phyloP scores from a whole-genome alignment of 2,797 vertebrate species.

The Ctenopoma multispine region DNA sequence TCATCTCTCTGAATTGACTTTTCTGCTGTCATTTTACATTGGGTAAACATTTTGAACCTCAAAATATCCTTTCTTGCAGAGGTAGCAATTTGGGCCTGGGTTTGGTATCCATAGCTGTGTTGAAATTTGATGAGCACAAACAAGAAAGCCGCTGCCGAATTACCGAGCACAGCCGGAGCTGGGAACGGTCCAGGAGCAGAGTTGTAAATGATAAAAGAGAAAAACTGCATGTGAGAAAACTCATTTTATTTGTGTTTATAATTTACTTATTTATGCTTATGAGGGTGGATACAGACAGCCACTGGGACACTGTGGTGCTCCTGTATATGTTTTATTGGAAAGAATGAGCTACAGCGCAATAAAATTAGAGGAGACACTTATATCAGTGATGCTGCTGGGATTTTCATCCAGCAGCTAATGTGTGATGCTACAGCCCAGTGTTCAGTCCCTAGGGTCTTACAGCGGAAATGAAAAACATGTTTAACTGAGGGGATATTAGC shows the following conservation, averaged over 20 bases:
- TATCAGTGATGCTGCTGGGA: constrained; percentile 42
- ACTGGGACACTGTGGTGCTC: constrained; percentile 1
- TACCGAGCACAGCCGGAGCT: constrained; percentile 57
- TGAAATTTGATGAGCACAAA: constrained; percentile 72
- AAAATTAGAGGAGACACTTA: constrained; percentile 43
- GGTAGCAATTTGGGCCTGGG: constrained; percentile 63
- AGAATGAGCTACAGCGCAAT: constrained; percentile 33
- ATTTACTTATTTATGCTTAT: constrained; percentile 46
- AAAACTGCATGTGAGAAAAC: constrained; percentile 49
- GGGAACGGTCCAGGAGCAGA: constrained; percentile 51
- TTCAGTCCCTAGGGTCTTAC: constrained; percentile 60
- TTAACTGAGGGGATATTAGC: constrained; percentile 72
- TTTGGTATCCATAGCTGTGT: constrained; percentile 50
- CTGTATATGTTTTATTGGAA: constrained; percentile 34
- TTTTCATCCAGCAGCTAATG: constrained; percentile 58
- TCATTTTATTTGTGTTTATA: constrained; percentile 45
- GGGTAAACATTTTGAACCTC: constrained; percentile 62
- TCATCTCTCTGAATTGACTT: constrained; percentile 41
- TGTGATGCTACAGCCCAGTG: constrained; percentile 47
- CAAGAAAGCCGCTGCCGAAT: constrained; percentile 66
- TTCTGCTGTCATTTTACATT: constrained; percentile 43
- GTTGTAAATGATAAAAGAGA: constrained; percentile 69
- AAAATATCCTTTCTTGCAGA: constrained; percentile 57
- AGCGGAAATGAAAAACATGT: constrained; percentile 81
- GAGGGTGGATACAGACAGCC: constrained; percentile 13